Base-by-base conservation (phyloP, 2,113 vertebrate species). In the Platysteira castanea region DNA sequence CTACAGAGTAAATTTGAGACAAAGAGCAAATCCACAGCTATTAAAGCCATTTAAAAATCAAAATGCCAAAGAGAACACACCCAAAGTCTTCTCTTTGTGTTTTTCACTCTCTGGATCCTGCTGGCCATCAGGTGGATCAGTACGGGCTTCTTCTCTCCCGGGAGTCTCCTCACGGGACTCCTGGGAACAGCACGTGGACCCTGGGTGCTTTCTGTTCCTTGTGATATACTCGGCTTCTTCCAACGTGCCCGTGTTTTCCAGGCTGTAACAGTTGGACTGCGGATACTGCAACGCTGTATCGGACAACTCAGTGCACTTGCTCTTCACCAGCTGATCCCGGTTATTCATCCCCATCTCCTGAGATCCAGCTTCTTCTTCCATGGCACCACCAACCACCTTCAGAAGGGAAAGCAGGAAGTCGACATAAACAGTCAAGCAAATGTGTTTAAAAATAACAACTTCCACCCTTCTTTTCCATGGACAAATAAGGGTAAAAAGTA, bases 141-240 rank as follows among this genome's bases (percentile, higher is more conserved):
- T 98, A 73, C 98, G 98, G 67, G 98, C 96, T 96, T 98, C 99
- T 93, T 99, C 99, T 87, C 98, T 98, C 26, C 99, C 99, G 6
- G 99, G 99, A 54, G 98, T 99, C 84, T 99, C 98, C 61, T 99
- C 99, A 65, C 98, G 97, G 83, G 98, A 96, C 88, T 98, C 98
- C 11, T 97, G 97, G 15, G 98, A 86, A 57, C 98, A 98, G 95
- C 98, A 98, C 0, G 71, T 52, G 6, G 97, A 92, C 28, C 80
- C 96, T 7, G 82, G 97, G 96, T 96, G 93, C 96, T 60, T 97
- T 78, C 94, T 98, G 89, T 39, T 98, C 97, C 90, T 98, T 8
- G 95, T 44, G 61, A 97, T 71, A 60, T 57, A 98, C 61, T 97
- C 94, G 1, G 93, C 73, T 18, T 97, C 96, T n/a, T 97, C 96